Conservation (phyloP, 2,888 invertebrate genomes). For the Phortica okadai region DNA sequence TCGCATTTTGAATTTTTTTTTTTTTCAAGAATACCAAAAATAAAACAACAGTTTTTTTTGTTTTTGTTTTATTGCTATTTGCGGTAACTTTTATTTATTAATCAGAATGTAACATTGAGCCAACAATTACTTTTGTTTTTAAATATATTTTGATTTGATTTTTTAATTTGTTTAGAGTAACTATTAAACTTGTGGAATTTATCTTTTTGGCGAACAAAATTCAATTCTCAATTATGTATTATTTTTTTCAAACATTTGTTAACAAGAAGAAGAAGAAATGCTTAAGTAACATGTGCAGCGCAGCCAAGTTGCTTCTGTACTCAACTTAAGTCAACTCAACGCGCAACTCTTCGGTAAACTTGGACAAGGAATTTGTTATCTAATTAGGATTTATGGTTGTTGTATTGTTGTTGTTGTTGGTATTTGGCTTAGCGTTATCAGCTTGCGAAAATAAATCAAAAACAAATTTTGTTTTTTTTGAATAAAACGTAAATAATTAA, state of each 20-base stretch:
- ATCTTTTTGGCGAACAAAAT: not conserved
- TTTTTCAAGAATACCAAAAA: conserved; percentile 47
- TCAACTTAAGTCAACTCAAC: not conserved
- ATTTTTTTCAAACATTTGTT: conserved; percentile 38
- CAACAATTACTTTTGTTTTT: conserved; percentile 56
- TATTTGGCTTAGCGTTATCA: conserved; percentile 67
- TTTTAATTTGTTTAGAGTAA: conserved; percentile 20
- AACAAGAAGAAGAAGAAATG: conserved; percentile 14
- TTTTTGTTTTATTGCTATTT: conserved; percentile 59
- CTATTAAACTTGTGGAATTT: conserved; percentile 22
- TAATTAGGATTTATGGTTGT: conserved; percentile 19
- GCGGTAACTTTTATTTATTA: conserved; percentile 74
- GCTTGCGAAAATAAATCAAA: conserved; percentile 49
- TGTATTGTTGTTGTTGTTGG: conserved; percentile 53
- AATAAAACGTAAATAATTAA: conserved; percentile 47
- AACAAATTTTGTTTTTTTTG: conserved; percentile 36
- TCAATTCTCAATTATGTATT: not conserved
- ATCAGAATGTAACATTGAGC: conserved; percentile 55
- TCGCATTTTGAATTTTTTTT: not conserved
- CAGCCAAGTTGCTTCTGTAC: not conserved
- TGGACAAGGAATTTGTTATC: not conserved
- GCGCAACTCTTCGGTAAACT: not conserved
- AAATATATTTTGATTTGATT: conserved; percentile 25
- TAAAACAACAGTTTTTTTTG: conserved; percentile 65
- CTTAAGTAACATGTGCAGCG: conserved; percentile 22